phyloP scores from a whole-genome alignment of 2,113 vertebrate species.

The Halichoerus grypus region DNA sequence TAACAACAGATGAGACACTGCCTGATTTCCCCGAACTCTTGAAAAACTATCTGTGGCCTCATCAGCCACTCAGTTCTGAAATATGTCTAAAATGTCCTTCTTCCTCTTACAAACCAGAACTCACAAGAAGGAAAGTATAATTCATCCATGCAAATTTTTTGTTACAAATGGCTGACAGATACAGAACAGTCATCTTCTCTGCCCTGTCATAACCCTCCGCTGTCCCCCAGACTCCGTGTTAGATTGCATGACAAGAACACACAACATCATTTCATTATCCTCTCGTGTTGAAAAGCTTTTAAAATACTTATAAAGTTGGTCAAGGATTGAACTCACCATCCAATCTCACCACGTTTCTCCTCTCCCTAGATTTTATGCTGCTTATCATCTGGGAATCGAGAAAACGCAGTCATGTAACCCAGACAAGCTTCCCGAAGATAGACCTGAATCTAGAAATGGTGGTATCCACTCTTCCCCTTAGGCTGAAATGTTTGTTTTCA shows the following conservation, averaged over 20 bases:
- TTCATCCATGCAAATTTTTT: background rate
- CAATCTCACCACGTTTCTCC: background rate
- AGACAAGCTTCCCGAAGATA: background rate
- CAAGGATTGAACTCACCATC: background rate
- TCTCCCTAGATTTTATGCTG: background rate
- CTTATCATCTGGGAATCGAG: background rate
- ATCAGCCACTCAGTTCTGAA: constrained; percentile 54
- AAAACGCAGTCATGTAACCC: background rate
- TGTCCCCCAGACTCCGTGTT: background rate
- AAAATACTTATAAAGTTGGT: background rate
- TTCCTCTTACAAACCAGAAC: constrained; percentile 38
- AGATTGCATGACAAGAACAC: background rate
- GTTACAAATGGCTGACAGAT: background rate
- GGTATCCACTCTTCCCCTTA: no score
- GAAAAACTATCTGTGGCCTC: constrained; percentile 27
- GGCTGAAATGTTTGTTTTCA: background rate
- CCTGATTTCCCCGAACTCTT: constrained; percentile 48
- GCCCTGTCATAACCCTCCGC: background rate
- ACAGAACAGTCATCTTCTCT: background rate
- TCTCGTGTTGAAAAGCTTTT: background rate
- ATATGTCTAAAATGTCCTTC: background rate
- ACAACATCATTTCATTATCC: background rate
- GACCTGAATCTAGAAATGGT: background rate
- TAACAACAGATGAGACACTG: constrained; percentile 67
- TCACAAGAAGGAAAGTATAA: background rate